Percentiles rank a stretch among this genome's conserved stretches.
phyloP scores from a whole-genome alignment of 1,140 invertebrate species.

The Condylostylus longicornis region DNA sequence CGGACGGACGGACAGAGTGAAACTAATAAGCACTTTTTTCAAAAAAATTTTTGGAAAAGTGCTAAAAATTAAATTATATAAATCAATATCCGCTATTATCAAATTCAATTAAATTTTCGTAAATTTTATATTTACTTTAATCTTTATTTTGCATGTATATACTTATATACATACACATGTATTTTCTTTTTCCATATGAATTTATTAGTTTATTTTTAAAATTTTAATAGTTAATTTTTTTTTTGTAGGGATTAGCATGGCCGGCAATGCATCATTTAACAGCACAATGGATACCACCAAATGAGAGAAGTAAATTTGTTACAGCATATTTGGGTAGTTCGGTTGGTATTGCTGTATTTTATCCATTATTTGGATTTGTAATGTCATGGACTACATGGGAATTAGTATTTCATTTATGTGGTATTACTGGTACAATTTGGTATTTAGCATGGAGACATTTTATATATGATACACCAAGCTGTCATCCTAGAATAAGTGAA shows the following conservation, averaged over 20 bases:
- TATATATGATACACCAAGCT: slow-evolving; percentile 49
- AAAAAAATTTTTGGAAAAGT: no score
- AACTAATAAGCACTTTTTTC: no score
- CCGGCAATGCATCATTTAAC: slow-evolving; percentile 70
- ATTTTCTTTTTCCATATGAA: no score
- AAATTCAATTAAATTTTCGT: not conserved
- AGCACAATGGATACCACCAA: slow-evolving; percentile 67
- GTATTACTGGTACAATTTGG: slow-evolving; percentile 50
- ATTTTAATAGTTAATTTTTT: slow-evolving; percentile 2
- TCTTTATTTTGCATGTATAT: no score
- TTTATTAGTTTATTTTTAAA: no score
- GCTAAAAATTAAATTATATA: no score
- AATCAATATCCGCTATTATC: not conserved
- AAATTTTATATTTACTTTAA: not conserved
- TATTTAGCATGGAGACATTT: slow-evolving; percentile 46
- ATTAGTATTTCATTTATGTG: slow-evolving; percentile 56
- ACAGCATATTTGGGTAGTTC: slow-evolving; percentile 52
- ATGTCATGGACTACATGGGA: slow-evolving; percentile 54
- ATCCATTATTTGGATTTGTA: slow-evolving; percentile 50
- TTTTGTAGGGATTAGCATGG: slow-evolving; percentile 58
- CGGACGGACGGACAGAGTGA: no score
- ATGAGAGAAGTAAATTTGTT: slow-evolving; percentile 59
- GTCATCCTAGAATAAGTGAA: slow-evolving; percentile 58
- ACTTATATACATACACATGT: no score
- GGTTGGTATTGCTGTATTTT: slow-evolving; percentile 52